These are phyloP conservation scores for Beaufortia kweichowensis DNA, from an alignment of 2,113 vertebrate species.

Conservation along the genomic window DNA sequence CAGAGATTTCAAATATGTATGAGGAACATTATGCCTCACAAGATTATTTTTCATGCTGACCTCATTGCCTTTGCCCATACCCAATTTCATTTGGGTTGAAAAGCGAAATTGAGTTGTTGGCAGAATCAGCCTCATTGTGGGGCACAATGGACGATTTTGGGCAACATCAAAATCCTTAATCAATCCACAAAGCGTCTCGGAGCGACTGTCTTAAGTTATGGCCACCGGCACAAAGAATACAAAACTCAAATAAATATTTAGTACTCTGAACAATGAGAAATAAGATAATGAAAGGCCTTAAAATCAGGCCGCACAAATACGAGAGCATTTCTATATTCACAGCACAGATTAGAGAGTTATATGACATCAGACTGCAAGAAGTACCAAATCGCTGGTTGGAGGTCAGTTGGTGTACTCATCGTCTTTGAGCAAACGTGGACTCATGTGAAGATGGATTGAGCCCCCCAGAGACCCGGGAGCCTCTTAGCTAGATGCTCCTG, in stretches of 20 bases:
- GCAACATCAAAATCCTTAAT: slow-evolving; percentile 24
- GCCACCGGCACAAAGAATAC: not conserved
- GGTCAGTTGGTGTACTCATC: slow-evolving; percentile 4
- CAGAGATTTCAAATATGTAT: slow-evolving; percentile 46
- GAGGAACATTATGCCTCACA: slow-evolving; percentile 44
- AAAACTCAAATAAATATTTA: not conserved
- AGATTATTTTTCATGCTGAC: slow-evolving; percentile 51
- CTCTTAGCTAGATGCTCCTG: slow-evolving; percentile 37
- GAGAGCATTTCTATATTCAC: not conserved
- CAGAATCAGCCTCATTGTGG: slow-evolving; percentile 35
- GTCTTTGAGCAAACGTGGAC: slow-evolving; percentile 19
- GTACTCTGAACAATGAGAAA: not conserved
- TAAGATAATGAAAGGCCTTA: not conserved
- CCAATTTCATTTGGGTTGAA: slow-evolving; percentile 33
- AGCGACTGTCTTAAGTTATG: not conserved
- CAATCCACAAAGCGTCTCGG: not conserved
- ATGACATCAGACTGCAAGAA: not conserved
- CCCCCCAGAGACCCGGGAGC: slow-evolving; percentile 10
- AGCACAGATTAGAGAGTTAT: not conserved
- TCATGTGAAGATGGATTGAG: slow-evolving; percentile 41
- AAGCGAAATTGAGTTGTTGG: slow-evolving; percentile 31
- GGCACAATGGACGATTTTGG: slow-evolving; percentile 21
- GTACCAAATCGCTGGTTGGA: slow-evolving; percentile 2
- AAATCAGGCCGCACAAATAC: too few species aligned
- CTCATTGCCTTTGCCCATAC: slow-evolving; percentile 50